These are phyloP conservation scores for Emmelina monodactyla DNA, from an alignment of 2,888 invertebrate genomes.

Conservation along the genomic window DNA sequence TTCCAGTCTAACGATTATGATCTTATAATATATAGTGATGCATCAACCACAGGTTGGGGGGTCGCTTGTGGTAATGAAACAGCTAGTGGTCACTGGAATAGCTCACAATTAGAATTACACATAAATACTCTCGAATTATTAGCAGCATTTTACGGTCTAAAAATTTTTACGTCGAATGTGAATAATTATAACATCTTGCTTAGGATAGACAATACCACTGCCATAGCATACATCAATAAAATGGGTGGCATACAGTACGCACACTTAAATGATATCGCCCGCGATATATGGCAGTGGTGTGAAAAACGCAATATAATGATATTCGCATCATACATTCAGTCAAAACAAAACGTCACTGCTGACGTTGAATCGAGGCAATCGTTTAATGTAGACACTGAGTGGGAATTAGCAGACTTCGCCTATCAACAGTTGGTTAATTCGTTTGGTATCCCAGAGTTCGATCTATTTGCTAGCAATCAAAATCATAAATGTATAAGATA, in stretches of 20 bases:
- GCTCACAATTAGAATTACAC: neutral
- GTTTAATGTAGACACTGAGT: neutral
- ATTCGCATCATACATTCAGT: neutral
- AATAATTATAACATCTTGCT: neutral
- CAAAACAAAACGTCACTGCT: neutral
- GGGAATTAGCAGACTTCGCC: neutral
- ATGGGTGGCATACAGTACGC: neutral
- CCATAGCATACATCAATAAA: neutral
- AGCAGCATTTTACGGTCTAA: slow-evolving; percentile 1
- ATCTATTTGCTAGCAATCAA: slow-evolving; percentile 1
- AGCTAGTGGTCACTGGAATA: too few species aligned
- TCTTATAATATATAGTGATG: too few species aligned
- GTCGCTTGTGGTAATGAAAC: too few species aligned
- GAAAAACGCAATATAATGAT: neutral
- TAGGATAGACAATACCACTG: neutral
- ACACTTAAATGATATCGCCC: neutral
- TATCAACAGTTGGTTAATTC: neutral
- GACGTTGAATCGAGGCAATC: neutral
- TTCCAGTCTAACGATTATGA: too few species aligned
- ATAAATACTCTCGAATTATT: neutral
- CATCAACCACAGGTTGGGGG: too few species aligned
- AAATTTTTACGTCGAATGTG: neutral
- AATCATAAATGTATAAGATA: neutral
- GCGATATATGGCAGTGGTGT: neutral
- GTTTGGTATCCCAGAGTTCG: neutral